phyloP scores from a whole-genome alignment of 1,140 invertebrate species.

The Drosophila auraria region DNA sequence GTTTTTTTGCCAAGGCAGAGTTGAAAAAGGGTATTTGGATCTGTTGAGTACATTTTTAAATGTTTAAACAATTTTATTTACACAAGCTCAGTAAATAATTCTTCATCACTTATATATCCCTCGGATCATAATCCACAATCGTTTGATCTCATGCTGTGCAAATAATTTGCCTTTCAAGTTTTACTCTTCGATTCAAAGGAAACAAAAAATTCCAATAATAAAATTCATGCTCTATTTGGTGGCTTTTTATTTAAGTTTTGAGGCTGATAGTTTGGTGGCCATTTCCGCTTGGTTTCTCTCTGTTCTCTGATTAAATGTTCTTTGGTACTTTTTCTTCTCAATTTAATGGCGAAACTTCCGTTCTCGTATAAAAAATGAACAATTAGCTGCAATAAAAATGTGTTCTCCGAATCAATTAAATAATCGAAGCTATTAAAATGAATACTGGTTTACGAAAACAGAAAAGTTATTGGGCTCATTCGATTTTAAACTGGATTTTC shows the following conservation, averaged over 20 bases:
- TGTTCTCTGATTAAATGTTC: slow-evolving; percentile 2
- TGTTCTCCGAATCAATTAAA: slow-evolving; percentile 25
- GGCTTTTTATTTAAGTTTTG: slow-evolving; percentile 1
- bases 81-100: neutral
- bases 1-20: neutral
- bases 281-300: slow-evolving; percentile 36
- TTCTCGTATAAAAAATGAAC: slow-evolving; percentile 13
- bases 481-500: slow-evolving; percentile 34
- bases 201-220: slow-evolving; percentile 12
- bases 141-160: slow-evolving; percentile 23
- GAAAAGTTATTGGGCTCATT: neutral
- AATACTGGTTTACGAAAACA: slow-evolving; percentile 21
- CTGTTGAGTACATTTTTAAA: neutral
- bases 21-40: neutral
- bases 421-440: slow-evolving; percentile 11
- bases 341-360: slow-evolving; percentile 16
- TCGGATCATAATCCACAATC: neutral
- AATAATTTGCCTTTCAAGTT: slow-evolving; percentile 24
- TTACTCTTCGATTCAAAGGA: neutral
- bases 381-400: slow-evolving; percentile 22
- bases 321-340: slow-evolving; percentile 2
- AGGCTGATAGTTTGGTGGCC: slow-evolving; percentile 6
- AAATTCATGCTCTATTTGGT: slow-evolving; percentile 53
- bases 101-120: neutral
- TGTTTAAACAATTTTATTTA: slow-evolving; percentile 5